Evolutionary conservation across 2,113 vertebrate species (phyloP), one percentile per base, ranked within the genome.

Genomic region (Rhinoptilus africanus): DNA sequence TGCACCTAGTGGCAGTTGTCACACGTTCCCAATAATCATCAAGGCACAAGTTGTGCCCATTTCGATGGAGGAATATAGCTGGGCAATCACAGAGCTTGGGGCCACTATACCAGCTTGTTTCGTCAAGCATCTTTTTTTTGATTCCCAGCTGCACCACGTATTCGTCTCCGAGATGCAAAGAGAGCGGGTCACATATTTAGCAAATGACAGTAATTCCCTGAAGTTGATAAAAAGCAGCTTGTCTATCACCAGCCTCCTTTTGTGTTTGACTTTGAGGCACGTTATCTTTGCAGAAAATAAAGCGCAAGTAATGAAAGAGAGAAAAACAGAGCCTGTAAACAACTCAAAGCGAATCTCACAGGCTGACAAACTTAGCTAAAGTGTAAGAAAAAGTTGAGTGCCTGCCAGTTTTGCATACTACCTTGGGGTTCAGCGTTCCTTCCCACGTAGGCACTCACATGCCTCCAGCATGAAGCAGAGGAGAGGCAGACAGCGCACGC

Each of bases 201-300:
- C 74, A 85, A 59, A 74, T 41, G 67, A 60, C 89, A 96, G 67
- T 4, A 64, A 93, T 68, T 94, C 96, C 91, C 96, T 6, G 17
- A 71, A 88, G 93, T 60, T 60, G 63, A 74, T 72, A 85, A 79
- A 92, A 89, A 92, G 88, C 67, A 92, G 81, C 78, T 54, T 57
- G 74, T 91, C 96, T 83, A 51, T 89, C 94, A 85, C 41, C 74
- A 82, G 88, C 73, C 69, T 87, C 84, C 88, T 57, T 89, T 92
- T 57, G 83, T 92, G 76, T 69, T 14, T 23, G 82, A 37, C 92
- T 93, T 32, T 32, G 83, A 95, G 88, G 75, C 39, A 5, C 68
- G 12, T 80, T 82, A 79, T 85, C 91, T 75, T n/a, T 67, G 86
- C 86, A 83, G 74, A 76, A 43, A 96, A 89, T 19, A 71, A 88